Conservation (phyloP, 2,888 invertebrate species). For the Nomada hirtipes region DNA sequence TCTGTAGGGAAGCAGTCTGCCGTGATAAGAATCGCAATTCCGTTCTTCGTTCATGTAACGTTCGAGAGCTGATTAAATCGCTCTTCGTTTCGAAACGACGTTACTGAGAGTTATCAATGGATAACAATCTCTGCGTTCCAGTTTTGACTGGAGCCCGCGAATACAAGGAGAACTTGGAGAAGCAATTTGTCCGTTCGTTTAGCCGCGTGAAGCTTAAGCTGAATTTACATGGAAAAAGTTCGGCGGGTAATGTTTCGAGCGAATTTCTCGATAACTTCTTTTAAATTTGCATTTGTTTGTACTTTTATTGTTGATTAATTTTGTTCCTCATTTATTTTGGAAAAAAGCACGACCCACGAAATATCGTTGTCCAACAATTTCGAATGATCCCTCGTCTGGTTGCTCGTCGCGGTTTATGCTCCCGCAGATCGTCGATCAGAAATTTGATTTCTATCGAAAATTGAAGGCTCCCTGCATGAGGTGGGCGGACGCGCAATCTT, state of each 20-base stretch:
- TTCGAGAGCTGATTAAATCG: conserved; percentile 69
- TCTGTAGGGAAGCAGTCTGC: conserved; percentile 56
- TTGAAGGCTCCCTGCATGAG: conserved; percentile 60
- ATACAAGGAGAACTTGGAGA: conserved; percentile 13
- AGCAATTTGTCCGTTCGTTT: conserved; percentile 35
- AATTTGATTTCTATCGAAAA: conserved; percentile 71
- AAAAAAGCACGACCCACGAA: neutral
- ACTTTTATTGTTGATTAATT: neutral
- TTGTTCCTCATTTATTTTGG: neutral
- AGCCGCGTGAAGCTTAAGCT: neutral
- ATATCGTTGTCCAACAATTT: conserved; percentile 22
- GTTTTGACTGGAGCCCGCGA: conserved; percentile 43
- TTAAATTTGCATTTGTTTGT: no score
- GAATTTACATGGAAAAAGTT: no score
- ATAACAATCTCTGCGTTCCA: conserved; percentile 57
- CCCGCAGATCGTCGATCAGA: conserved; percentile 41
- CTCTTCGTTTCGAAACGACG: conserved; percentile 48
- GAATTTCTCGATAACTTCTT: no score
- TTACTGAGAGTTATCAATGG: conserved; percentile 38
- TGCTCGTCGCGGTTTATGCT: conserved; percentile 26
- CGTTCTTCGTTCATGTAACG: conserved; percentile 67
- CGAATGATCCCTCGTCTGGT: conserved; percentile 32
- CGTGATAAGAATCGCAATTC: conserved; percentile 72
- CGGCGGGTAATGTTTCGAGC: no score
- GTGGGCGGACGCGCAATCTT: conserved; percentile 60